Evolutionary conservation across 2,113 vertebrate genomes (phyloP), one percentile per base, ranked within the genome.

Genomic region (Microtus oregoni): DNA sequence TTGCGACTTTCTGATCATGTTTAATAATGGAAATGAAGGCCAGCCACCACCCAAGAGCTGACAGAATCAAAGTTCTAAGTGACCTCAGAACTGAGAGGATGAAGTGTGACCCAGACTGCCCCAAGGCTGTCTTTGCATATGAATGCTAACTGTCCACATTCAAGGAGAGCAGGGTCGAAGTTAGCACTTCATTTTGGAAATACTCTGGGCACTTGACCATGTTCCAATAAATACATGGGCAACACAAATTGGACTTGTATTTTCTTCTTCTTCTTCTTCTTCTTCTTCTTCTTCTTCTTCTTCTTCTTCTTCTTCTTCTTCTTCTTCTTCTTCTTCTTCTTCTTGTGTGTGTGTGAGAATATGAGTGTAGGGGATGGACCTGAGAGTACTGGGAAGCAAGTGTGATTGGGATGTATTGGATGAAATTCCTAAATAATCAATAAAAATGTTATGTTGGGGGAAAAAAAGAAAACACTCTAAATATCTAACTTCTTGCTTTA

Each of bases 21-120:
- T 79, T 87, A 91, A 63, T 83, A 75, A 55, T 73, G 86, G 58
- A 73, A 70, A 95, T 52, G 61, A 72, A 95, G 72, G 47, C 92
- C 20, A 86, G 47, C n/a, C 41, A 88, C 58, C 41, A 94, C 77
- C 67, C 26, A 83, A 87, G 61, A 82, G 61, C 87, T 52, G 75
- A 75, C 24, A 91, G 55, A 86, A 86, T 95, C 50, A 52, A 93
- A 91, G 78, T 76, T 86, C 67, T 24, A 55, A 91, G 81, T 30
- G 85, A 94, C 86, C 63, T 75, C 67, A 86, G 86, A 93, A 76
- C n/a, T 24, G 9, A 72, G 75, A 79, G 55, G n/a, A 87, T 70
- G 47, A 52, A 92, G 91, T 67, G 50, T 87, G 77, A 85, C 38
- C 32, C 70, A 35, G 7, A 63, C 26, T 75, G 75, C 17, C 28